Evolutionary conservation across 2,888 invertebrate species (phyloP), one percentile per base, ranked within the genome.

Genomic region (Athrips mouffetella): DNA sequence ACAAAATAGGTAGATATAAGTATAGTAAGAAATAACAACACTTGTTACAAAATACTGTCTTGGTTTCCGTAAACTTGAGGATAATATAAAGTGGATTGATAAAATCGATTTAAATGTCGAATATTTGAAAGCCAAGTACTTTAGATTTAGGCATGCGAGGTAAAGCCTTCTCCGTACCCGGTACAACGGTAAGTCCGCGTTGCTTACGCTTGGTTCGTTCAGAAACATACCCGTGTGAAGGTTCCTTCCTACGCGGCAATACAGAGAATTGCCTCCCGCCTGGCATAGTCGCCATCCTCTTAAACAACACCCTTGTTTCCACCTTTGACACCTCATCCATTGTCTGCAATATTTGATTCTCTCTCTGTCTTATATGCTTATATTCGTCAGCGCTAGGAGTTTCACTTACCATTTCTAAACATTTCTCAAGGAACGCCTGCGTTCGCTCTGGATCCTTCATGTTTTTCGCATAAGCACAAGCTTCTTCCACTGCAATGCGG

Each of bases 251-350:
- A 16, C 74, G 66, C 10, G 79, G 87, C 49, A 84, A 58, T 48
- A 81, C 88, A 11, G 80, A 74, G 65, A 82, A 85, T 18, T 80
- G 73, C 7, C 84, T 70, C 1, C 84, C 86, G 0, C 60, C 44
- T 0, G 85, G 88, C 30, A 86, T 79, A 0, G 71, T 76, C 8
- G 86, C 79, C 75, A 85, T 84, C 29, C 82, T 73, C 60, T 87
- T 86, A 58, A 84, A 86, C 51, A 85, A 51, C 25, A 86, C 83
- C 55, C 68, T 61, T 6, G 79, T 75, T 47, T 82, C 84, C 33
- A 80, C 68, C 8, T 69, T 71, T 56, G 75, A 70, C 8, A 57
- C 62, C 8, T 72, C 79, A 33, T 80, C 76, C 80, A 81, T 77
- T n/a, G 79, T 77, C 10, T 53, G 58, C 31, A 78, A 51, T 45